Evolutionary conservation across 2,797 vertebrate genomes (phyloP).

Genomic region (Acrossocheilus wenchowensis): DNA sequence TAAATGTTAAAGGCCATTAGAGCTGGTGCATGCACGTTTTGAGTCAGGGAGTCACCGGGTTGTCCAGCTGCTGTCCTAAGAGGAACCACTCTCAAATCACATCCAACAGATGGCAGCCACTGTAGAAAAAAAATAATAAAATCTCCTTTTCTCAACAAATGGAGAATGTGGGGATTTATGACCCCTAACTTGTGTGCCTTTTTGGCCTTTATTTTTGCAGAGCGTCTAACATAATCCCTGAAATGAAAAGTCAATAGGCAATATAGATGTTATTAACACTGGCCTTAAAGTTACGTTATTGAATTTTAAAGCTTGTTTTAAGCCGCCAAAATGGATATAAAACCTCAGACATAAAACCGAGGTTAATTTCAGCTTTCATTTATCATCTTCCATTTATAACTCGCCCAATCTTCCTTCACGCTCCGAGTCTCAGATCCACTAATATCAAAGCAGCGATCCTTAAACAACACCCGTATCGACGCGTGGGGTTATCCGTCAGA

Average conservation of each 20-base stretch:
- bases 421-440: neutral
- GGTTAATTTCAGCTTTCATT: conserved; percentile 12
- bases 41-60: conserved; percentile 59
- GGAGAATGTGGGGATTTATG: conserved; percentile 76
- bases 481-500: conserved; percentile 10
- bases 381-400: conserved; percentile 26
- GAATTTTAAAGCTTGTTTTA: conserved; percentile 13
- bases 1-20: conserved; percentile 68
- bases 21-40: conserved; percentile 66
- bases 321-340: neutral
- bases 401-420: neutral
- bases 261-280: neutral
- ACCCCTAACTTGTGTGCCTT: conserved; percentile 65
- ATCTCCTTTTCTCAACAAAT: conserved; percentile 68
- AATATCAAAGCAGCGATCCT: neutral
- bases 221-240: conserved; percentile 40
- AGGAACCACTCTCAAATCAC: conserved; percentile 67
- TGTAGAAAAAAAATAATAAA: conserved; percentile 68
- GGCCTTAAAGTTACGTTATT: conserved; percentile 17
- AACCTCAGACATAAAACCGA: neutral
- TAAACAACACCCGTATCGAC: neutral
- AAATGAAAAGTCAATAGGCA: conserved; percentile 42
- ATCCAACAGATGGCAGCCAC: conserved; percentile 78
- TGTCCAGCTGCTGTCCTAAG: conserved; percentile 70
- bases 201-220: conserved; percentile 54